These are phyloP conservation scores for Balaeniceps rex DNA, from an alignment of 2,113 vertebrate species.

Conservation along the genomic window DNA sequence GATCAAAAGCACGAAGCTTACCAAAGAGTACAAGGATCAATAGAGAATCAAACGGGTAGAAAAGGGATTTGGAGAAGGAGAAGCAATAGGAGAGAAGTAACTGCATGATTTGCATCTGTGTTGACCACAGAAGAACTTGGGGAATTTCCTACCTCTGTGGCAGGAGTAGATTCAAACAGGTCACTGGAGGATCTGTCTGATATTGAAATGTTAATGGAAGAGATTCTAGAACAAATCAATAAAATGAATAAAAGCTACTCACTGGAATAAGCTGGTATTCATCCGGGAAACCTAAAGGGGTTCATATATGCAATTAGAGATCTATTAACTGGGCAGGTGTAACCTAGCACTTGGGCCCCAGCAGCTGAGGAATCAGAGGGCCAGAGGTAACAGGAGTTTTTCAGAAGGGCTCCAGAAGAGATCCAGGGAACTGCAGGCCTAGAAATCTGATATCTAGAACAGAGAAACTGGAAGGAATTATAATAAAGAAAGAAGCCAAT, in stretches of 20 bases:
- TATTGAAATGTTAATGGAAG: not conserved
- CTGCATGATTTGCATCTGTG: not conserved
- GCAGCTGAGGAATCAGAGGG: not conserved
- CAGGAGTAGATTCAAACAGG: not conserved
- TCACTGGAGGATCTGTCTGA: not conserved
- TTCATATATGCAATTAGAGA: not conserved
- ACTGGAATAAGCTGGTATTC: not conserved
- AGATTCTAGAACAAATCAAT: not conserved
- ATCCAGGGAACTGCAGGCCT: not conserved
- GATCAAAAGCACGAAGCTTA: not conserved
- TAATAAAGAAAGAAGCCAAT: not conserved
- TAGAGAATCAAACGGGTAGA: not conserved
- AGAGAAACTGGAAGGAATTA: not conserved
- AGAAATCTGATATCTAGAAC: not conserved
- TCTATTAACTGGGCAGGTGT: not conserved
- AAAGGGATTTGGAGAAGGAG: not conserved
- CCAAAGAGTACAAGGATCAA: not conserved
- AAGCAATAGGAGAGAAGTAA: not conserved
- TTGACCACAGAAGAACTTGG: not conserved
- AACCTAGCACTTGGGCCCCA: not conserved
- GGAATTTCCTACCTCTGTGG: not conserved
- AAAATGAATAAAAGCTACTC: not conserved
- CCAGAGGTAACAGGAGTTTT: not conserved
- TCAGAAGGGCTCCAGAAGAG: not conserved
- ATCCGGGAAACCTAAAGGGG: not conserved